A percentile compares a stretch with the other conserved stretches of the same genome.
Conservation (phyloP, 2,797 vertebrate genomes). For the Tauraco hartlaubi region DNA sequence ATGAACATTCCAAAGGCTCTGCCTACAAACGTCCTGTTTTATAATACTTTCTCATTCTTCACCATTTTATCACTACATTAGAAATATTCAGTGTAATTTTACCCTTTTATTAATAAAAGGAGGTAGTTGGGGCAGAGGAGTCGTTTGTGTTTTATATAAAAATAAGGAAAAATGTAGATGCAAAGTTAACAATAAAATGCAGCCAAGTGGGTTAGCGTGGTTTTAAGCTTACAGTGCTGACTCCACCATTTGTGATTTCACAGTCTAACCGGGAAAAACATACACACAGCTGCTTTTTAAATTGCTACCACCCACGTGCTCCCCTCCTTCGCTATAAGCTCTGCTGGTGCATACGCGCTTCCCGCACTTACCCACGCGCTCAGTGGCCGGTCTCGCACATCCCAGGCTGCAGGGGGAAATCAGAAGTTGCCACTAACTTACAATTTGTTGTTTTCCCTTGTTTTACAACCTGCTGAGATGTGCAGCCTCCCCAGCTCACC, state of each 20-base stretch:
- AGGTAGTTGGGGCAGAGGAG: neutral
- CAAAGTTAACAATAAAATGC: constrained; percentile 35
- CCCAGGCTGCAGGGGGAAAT: neutral
- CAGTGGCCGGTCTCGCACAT: neutral
- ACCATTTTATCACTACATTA: constrained; percentile 71
- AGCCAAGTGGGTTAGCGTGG: constrained; percentile 31
- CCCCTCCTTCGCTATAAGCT: neutral
- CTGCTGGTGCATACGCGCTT: neutral
- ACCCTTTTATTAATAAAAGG: constrained; percentile 23
- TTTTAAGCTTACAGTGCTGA: constrained; percentile 30
- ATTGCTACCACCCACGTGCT: constrained; percentile 47
- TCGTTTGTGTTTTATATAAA: neutral
- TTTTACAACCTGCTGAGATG: neutral
- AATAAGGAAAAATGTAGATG: neutral
- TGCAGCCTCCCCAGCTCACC: neutral
- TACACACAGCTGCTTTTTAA: constrained; percentile 39
- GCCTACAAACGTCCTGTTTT: constrained; percentile 74
- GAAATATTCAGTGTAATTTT: constrained; percentile 55
- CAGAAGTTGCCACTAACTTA: neutral
- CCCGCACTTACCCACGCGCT: neutral
- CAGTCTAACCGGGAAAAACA: constrained; percentile 38
- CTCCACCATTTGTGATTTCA: constrained; percentile 54
- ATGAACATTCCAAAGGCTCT: constrained; percentile 63
- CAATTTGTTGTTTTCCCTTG: constrained; percentile 7
- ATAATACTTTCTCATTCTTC: constrained; percentile 71